Evolutionary conservation across 1,140 invertebrate genomes (phyloP).

Genomic region (Schlechtendalia chinensis): DNA sequence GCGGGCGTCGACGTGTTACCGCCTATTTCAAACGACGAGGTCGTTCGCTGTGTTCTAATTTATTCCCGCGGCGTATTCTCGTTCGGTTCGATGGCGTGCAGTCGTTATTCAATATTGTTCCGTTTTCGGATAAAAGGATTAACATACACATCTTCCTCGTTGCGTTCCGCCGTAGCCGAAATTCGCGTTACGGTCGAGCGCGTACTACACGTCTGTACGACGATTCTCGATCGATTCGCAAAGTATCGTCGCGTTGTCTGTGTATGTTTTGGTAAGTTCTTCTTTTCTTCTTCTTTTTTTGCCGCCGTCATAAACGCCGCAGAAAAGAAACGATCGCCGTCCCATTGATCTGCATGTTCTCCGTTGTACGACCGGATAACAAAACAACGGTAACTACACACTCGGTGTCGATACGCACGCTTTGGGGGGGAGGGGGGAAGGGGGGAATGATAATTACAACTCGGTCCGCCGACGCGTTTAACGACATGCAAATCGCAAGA

Average conservation of each 20-base stretch:
- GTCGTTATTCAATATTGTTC: slow-evolving; percentile 24
- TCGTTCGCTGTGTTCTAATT: slow-evolving; percentile 40
- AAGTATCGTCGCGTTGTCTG: background rate
- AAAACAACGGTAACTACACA: background rate
- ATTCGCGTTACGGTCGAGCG: background rate
- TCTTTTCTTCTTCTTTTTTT: no score
- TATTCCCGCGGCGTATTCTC: slow-evolving; percentile 26
- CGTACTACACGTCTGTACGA: no score
- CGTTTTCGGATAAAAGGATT: slow-evolving; percentile 33
- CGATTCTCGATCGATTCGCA: background rate
- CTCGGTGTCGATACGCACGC: background rate
- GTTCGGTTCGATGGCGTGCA: slow-evolving; percentile 23
- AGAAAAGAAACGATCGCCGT: slow-evolving; percentile 9
- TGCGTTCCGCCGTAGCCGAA: background rate
- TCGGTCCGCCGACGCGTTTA: slow-evolving; percentile 21
- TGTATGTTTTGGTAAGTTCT: background rate
- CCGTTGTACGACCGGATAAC: slow-evolving; percentile 3
- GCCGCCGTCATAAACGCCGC: slow-evolving; percentile 9
- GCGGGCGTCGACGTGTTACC: background rate
- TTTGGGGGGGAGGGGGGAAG: no score
- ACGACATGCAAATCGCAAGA: slow-evolving; percentile 11
- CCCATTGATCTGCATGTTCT: background rate
- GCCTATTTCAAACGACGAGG: slow-evolving; percentile 21
- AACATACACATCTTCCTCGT: slow-evolving; percentile 13
- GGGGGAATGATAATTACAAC: background rate